Conservation (phyloP, 1,140 invertebrate genomes). For the Drosophila orena region DNA sequence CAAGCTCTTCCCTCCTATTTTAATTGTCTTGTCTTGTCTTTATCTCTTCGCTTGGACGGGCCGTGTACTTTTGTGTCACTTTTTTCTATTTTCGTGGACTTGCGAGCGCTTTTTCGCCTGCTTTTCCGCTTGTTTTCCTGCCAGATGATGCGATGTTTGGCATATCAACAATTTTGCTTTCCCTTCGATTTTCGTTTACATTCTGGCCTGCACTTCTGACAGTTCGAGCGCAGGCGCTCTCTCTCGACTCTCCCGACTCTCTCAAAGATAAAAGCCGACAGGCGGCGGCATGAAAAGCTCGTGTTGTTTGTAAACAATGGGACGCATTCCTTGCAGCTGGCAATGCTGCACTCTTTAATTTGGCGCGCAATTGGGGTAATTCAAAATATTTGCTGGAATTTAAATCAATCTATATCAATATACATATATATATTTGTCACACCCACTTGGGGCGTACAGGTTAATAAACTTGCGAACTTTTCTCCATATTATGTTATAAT, state of each 20-base stretch:
- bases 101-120: background rate
- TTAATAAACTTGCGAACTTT: no score
- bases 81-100: constrained; percentile 19
- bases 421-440: no score
- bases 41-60: background rate
- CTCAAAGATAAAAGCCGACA: constrained; percentile 6
- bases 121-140: constrained; percentile 12
- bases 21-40: background rate
- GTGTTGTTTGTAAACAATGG: constrained; percentile 49
- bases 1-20: constrained; percentile 2
- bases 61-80: background rate
- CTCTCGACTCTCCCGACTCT: background rate
- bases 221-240: constrained; percentile 67
- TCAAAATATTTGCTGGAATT: no score
- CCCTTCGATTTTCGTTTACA: constrained; percentile 64
- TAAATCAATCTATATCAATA: no score
- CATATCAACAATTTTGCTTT: constrained; percentile 64
- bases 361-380: constrained; percentile 2
- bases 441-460: no score
- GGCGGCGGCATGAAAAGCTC: constrained; percentile 33
- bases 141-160: constrained; percentile 23
- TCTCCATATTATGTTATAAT: no score
- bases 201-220: constrained; percentile 77
- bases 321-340: constrained; percentile 2
- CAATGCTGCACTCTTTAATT: constrained; percentile 8